Conservation (phyloP, 1,140 invertebrate genomes). For the Panulirus ornatus region DNA sequence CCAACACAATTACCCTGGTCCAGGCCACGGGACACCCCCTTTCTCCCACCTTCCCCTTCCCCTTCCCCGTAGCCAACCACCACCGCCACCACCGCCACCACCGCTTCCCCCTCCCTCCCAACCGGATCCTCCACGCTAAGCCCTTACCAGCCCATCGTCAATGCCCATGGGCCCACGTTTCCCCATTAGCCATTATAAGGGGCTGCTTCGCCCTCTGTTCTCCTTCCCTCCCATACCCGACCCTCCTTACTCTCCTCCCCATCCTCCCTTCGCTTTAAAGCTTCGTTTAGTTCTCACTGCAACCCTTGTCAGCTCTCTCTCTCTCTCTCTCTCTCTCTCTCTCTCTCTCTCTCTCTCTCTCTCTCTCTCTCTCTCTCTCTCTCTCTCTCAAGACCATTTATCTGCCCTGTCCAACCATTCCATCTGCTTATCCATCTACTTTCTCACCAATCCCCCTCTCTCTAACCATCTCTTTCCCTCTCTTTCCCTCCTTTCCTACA, state of each 20-base stretch:
- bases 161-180: constrained; percentile 15
- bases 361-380: background rate
- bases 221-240: background rate
- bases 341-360: background rate
- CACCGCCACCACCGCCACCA: no score
- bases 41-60: background rate
- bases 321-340: background rate
- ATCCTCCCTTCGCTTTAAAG: background rate
- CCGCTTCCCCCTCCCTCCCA: background rate
- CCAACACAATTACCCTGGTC: constrained; percentile 34
- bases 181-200: constrained; percentile 26
- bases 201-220: constrained; percentile 19
- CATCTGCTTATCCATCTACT: no score
- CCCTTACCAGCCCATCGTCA: background rate
- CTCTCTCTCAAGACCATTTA: no score
- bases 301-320: background rate
- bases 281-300: background rate
- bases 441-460: no score
- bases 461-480: no score
- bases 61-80: background rate
- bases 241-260: background rate
- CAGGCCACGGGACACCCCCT: background rate
- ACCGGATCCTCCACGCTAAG: background rate
- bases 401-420: background rate
- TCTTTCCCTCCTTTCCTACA: no score